phyloP scores from a whole-genome alignment of 1,140 invertebrate species.

The Euura saliciscinereae region DNA sequence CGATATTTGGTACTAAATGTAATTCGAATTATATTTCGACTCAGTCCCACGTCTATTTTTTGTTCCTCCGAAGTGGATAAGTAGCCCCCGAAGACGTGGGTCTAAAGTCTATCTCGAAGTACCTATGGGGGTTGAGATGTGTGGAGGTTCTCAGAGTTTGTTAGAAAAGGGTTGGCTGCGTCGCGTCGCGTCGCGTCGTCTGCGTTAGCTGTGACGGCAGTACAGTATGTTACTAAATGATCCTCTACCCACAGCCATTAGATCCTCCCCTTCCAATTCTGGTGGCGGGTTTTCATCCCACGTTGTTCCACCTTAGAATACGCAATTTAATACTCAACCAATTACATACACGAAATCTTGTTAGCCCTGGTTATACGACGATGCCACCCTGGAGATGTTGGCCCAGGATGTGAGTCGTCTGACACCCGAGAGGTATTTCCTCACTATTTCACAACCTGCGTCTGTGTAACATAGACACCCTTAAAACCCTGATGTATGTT shows the following conservation, averaged over 20 bases:
- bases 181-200: not conserved
- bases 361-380: conserved; percentile 57
- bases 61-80: not conserved
- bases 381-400: conserved; percentile 6
- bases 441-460: not conserved
- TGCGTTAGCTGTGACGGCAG: conserved; percentile 46
- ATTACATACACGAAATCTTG: conserved; percentile 63
- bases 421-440: conserved; percentile 5
- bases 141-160: too few species aligned
- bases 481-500: too few species aligned
- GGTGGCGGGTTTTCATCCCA: conserved; percentile 19
- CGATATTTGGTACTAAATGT: too few species aligned
- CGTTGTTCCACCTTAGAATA: conserved; percentile 42
- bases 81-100: not conserved
- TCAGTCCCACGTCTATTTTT: too few species aligned
- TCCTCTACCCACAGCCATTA: conserved; percentile 53
- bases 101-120: not conserved
- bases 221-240: conserved; percentile 61
- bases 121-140: too few species aligned
- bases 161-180: conserved; percentile 8
- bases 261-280: conserved; percentile 35
- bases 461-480: too few species aligned
- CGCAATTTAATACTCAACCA: conserved; percentile 62
- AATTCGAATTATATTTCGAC: too few species aligned
- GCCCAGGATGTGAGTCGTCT: conserved; percentile 4